Evolutionary conservation across 2,113 vertebrate genomes (phyloP).

Genomic region (Psilopsiagon aurifrons): DNA sequence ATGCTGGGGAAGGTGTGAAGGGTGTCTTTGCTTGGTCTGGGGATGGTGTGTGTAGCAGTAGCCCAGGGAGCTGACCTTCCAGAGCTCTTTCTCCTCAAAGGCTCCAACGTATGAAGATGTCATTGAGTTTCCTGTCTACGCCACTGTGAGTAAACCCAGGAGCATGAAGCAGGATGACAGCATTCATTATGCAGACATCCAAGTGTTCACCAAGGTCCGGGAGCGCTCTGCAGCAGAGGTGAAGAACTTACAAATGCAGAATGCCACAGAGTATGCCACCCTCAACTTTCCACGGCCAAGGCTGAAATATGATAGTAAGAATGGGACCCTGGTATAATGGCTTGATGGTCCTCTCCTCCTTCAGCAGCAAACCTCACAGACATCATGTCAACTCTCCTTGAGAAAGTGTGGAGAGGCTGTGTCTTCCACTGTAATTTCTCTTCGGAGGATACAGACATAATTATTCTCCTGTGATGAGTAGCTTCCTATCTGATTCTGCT

Average conservation of each 20-base stretch:
- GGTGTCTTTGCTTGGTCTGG: background rate
- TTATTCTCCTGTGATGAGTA: background rate
- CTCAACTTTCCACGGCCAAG: conserved; percentile 76
- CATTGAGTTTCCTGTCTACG: conserved; percentile 59
- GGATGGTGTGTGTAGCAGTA: background rate
- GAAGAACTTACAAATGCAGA: conserved; percentile 45
- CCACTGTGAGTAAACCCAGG: conserved; percentile 61
- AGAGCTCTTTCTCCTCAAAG: background rate
- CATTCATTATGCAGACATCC: conserved; percentile 85
- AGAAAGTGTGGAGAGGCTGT: background rate
- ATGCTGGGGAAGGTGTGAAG: background rate
- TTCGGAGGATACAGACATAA: background rate
- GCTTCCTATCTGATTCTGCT: background rate
- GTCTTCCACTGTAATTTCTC: background rate
- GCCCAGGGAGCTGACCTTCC: background rate
- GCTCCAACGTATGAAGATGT: conserved; percentile 64
- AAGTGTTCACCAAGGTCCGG: conserved; percentile 61
- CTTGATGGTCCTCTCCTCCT: background rate
- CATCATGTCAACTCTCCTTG: background rate
- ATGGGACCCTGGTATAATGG: conserved; percentile 74
- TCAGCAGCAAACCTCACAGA: background rate
- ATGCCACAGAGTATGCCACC: conserved; percentile 82
- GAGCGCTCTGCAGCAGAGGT: conserved; percentile 41
- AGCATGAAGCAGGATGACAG: conserved; percentile 35
- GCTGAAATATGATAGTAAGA: conserved; percentile 70